Evolutionary conservation across 2,113 vertebrate genomes (phyloP).

Genomic region (Ctenodactylus gundi): DNA sequence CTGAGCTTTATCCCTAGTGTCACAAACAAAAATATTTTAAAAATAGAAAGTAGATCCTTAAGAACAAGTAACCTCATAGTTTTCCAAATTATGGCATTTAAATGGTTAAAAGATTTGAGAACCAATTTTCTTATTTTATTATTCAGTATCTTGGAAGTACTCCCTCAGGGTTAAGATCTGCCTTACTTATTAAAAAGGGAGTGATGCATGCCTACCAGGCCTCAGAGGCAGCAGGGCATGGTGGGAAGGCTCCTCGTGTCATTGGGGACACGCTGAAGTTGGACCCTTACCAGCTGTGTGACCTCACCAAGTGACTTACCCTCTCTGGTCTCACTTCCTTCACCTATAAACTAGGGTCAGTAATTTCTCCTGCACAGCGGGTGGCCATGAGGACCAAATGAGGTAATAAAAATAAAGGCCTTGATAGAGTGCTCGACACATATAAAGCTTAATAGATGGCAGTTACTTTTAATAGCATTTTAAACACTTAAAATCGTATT

Average conservation of each 20-base stretch:
- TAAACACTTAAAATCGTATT: slow-evolving; percentile 31
- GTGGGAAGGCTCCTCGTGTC: not conserved
- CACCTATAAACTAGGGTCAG: slow-evolving; percentile 8
- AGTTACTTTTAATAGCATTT: slow-evolving; percentile 71
- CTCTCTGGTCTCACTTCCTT: slow-evolving; percentile 26
- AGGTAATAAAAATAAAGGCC: slow-evolving; percentile 64
- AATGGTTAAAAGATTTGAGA: not conserved
- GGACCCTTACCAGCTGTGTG: not conserved
- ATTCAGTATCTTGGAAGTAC: not conserved
- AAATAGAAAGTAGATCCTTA: too few species aligned
- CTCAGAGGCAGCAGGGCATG: not conserved
- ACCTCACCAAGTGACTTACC: not conserved
- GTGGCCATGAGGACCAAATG: slow-evolving; percentile 38
- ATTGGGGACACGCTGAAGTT: not conserved
- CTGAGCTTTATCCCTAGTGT: too few species aligned
- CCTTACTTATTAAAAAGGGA: not conserved
- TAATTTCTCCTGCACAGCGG: not conserved
- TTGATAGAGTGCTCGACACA: slow-evolving; percentile 59
- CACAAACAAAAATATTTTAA: too few species aligned
- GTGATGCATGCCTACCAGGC: not conserved
- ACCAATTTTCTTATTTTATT: not conserved
- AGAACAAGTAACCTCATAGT: not conserved
- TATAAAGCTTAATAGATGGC: slow-evolving; percentile 65
- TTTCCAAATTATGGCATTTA: not conserved
- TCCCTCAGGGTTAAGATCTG: not conserved